Evolutionary conservation across 2,113 vertebrate species (phyloP), one percentile per base, ranked within the genome.

Genomic region (Peromyscus californicus): DNA sequence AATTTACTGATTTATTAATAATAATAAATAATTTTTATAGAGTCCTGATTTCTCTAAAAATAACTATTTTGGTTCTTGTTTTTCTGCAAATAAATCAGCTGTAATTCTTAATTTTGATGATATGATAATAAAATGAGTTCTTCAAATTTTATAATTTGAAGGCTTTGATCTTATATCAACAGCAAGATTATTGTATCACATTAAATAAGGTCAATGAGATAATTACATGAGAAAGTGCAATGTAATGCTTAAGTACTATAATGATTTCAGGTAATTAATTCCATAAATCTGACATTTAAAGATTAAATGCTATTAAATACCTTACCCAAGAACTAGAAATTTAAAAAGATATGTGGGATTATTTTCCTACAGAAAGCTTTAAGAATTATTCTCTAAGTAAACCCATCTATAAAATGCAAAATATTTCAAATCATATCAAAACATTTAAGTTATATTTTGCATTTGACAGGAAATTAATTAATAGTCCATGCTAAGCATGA

Each of bases 261-360:
- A 93, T 95, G 83, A 96, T 83, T 95, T 97, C 39, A 85, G 42
- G 78, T 97, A 96, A 96, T 94, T 94, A 94, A 93, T 70, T 93
- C 48, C 67, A 96, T 93, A 97, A 96, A 94, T 96, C 22, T 97
- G 93, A 97, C 74, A 94, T 94, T 91, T 96, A 97, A 95, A 94
- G 78, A 97, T 94, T 91, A 95, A 96, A 89, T 67, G 80, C 7
- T 59, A 57, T 61, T 75, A 79, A 86, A 78, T 75, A 13, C 36
- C 39, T 95, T 90, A 89, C 22, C n/a, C 85, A 29, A 96, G n/a
- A 89, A 96, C 3, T 80, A 80, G 16, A 1, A 97, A 91, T 96
- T 89, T 59, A 83, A 6, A n/a, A 6, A n/a, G 9, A 89, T 69
- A 57, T 29, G 65, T 33, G 10, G 19, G 89, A 84, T 83, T 84